Evolutionary conservation across 1,140 invertebrate species (phyloP), one percentile per base, ranked within the genome.

Genomic region (Apis laboriosa): DNA sequence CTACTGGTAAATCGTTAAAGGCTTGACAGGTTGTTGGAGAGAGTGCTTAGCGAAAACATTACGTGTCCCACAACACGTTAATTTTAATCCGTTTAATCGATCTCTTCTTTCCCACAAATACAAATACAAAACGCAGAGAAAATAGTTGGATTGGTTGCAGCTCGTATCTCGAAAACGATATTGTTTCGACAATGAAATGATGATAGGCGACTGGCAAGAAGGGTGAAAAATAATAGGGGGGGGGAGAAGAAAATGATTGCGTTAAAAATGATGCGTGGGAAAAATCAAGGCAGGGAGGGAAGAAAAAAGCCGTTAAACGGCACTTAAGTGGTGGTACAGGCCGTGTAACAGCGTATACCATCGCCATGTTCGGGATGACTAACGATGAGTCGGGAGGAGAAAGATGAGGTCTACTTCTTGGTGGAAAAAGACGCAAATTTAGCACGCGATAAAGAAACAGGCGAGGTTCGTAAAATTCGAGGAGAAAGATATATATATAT

Each of bases 251-350:
- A 58, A 66, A 74, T 28, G 71, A 66, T 58, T 17, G 70, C 63
- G 60, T 53, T 9, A 24, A 68, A 55, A 82, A 49, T 49, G 72
- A 68, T 43, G 63, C 55, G 63, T 56, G 60, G 67, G 79, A 81
- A 81, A 68, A 17, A 64, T 28, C 63, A 19, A 60, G 49, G 66
- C 7, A 71, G 60, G 68, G 21, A 84, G 34, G 34, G 5, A 84
- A 83, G 81, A 86, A 86, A 90, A 86, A 89, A 83, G 55, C 76
- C 75, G 85, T 88, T 90, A 91, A 90, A 89, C 86, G 88, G 84
- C 84, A 86, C 74, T 90, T 89, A 88, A 87, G 82, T 79, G 82
- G 82, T 58, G 84, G 86, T 88, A 90, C 89, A 89, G 81, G 71
- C 53, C 9, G 55, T 17, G 53, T n/a, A 17, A 17, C 43, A 9